Conservation (phyloP, 2,113 vertebrate species). For the Tichodroma muraria region DNA sequence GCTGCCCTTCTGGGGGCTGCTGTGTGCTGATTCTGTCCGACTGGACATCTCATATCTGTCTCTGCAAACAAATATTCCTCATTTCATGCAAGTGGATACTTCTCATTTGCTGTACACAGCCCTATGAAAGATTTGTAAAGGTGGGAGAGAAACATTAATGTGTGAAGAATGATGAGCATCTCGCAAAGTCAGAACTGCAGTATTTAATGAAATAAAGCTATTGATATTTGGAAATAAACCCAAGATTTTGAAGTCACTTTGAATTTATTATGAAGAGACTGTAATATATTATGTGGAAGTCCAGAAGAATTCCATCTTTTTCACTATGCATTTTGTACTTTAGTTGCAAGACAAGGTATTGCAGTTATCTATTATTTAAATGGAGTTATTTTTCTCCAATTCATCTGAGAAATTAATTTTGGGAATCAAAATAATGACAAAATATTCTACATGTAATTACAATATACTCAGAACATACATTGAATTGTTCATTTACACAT, state of each 20-base stretch:
- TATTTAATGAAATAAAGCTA: background rate
- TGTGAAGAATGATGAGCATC: background rate
- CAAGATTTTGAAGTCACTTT: background rate
- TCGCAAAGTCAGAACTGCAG: background rate
- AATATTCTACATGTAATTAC: background rate
- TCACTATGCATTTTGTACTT: background rate
- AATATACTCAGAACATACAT: background rate
- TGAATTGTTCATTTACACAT: background rate
- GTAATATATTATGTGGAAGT: background rate
- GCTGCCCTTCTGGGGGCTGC: accelerated
- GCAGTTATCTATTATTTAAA: background rate
- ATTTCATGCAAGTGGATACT: background rate
- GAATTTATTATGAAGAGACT: accelerated
- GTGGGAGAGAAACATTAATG: background rate
- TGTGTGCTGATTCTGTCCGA: background rate
- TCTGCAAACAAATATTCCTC: background rate
- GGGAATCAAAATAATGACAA: background rate
- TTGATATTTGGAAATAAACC: background rate
- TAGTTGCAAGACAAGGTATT: background rate
- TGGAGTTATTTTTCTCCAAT: background rate
- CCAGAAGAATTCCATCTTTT: background rate
- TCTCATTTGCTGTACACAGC: background rate
- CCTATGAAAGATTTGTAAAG: background rate
- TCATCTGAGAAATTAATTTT: background rate
- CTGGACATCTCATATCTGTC: background rate